These are phyloP conservation scores for Spizaetus ornatus DNA, from an alignment of 2,113 vertebrate species.

Conservation along the genomic window DNA sequence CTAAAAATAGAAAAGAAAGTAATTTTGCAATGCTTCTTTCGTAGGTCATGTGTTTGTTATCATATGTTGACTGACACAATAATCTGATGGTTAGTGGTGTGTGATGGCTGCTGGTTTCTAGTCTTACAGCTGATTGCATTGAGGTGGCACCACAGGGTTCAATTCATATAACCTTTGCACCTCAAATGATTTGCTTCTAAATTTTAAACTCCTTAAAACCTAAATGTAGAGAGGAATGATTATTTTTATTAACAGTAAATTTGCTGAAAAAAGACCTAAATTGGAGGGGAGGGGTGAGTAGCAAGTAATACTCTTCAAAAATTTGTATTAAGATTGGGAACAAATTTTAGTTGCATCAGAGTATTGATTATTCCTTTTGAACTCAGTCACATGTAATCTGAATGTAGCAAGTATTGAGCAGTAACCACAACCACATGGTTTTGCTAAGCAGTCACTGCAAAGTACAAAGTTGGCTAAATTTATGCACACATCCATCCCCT, in stretches of 20 bases:
- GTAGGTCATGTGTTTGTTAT: not conserved
- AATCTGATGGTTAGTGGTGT: not conserved
- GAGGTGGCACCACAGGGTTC: not conserved
- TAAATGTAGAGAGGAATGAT: not conserved
- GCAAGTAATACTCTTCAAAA: not conserved
- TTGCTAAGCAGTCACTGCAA: not conserved
- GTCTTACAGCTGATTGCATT: not conserved
- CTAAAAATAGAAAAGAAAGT: slow-evolving; percentile 3
- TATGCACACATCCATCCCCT: not conserved
- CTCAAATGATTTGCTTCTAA: not conserved
- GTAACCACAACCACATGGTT: not conserved
- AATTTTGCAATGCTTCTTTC: not conserved
- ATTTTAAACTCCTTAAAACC: not conserved
- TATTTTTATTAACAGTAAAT: not conserved
- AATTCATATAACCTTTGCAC: not conserved
- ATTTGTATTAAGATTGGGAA: not conserved
- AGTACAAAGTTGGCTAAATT: not conserved
- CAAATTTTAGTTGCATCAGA: not conserved
- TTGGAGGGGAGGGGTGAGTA: fast-evolving
- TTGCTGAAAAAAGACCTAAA: not conserved
- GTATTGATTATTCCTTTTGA: not conserved
- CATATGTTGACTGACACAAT: not conserved
- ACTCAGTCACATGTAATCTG: not conserved
- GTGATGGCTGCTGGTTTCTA: not conserved
- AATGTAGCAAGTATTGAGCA: not conserved